phyloP scores from a whole-genome alignment of 2,113 vertebrate genomes.

The Hyla sarda region DNA sequence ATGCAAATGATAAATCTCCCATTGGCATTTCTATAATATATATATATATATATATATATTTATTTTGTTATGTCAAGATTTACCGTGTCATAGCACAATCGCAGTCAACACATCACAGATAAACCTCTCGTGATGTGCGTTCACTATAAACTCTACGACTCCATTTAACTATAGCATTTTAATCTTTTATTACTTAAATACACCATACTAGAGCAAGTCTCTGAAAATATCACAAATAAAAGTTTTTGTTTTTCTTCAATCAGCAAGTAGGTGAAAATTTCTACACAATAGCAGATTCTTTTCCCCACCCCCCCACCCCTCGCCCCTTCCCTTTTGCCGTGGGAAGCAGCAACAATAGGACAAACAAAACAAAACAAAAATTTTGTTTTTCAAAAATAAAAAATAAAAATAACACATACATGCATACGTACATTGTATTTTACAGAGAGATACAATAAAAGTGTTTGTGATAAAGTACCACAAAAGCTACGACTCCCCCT shows the following conservation, averaged over 20 bases:
- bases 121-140: not conserved
- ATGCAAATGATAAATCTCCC: no score
- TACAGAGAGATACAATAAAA: slow-evolving; percentile 99
- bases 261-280: slow-evolving; percentile 93
- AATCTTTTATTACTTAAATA: slow-evolving; percentile 99
- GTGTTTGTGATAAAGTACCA: slow-evolving; percentile 94
- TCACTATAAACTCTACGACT: slow-evolving; percentile 67
- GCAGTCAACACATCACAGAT: no score
- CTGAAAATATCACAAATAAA: slow-evolving; percentile 99
- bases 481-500: slow-evolving; percentile 89
- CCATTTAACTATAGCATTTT: slow-evolving; percentile 80
- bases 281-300: slow-evolving; percentile 87
- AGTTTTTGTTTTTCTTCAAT: slow-evolving; percentile 95
- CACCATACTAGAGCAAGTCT: slow-evolving; percentile 99
- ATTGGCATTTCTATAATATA: no score
- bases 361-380: slow-evolving; percentile 69
- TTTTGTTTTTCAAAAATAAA: not conserved
- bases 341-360: slow-evolving; percentile 91
- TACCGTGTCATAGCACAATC: no score
- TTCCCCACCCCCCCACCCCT: no score
- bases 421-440: slow-evolving; percentile 99
- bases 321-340: slow-evolving; percentile 78
- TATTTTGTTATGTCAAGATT: no score
- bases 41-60: no score
- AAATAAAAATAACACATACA: slow-evolving; percentile 84